Conservation (phyloP, 2,888 invertebrate genomes). For the Acrocyrtus sp. region DNA sequence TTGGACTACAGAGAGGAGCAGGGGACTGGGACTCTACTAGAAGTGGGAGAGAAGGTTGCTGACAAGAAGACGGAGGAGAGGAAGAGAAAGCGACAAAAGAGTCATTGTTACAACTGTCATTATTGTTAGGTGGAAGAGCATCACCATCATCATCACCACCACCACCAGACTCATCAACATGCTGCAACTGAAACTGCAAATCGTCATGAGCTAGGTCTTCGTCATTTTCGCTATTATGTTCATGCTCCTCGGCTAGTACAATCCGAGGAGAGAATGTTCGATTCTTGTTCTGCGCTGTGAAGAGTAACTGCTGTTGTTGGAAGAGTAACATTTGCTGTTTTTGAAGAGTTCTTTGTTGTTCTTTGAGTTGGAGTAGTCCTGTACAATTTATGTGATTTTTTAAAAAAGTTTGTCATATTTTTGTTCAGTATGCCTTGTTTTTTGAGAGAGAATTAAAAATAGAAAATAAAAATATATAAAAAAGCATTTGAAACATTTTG, state of each 20-base stretch:
- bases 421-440: too few species aligned
- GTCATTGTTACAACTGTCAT: slow-evolving; percentile 22
- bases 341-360: too few species aligned
- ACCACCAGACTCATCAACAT: slow-evolving; percentile 20
- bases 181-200: slow-evolving; percentile 14
- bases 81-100: slow-evolving; percentile 11
- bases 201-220: slow-evolving; percentile 3
- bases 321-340: slow-evolving; percentile 21
- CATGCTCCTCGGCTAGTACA: slow-evolving; percentile 11
- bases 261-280: slow-evolving; percentile 29
- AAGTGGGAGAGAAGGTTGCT: slow-evolving; percentile 25
- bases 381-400: too few species aligned
- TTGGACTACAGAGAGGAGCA: slow-evolving; percentile 60
- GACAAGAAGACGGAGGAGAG: slow-evolving; percentile 14
- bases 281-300: slow-evolving; percentile 30
- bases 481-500: too few species aligned
- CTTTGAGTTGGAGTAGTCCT: too few species aligned
- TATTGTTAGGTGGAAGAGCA: slow-evolving; percentile 2
- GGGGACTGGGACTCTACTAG: slow-evolving; percentile 61
- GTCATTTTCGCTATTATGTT: slow-evolving; percentile 7
- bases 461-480: too few species aligned
- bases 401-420: too few species aligned
- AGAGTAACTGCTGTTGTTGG: slow-evolving; percentile 29
- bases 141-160: slow-evolving; percentile 11
- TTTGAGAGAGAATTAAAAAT: too few species aligned